Evolutionary conservation across 2,797 vertebrate genomes (phyloP).

Genomic region (Enteromius anoplus): DNA sequence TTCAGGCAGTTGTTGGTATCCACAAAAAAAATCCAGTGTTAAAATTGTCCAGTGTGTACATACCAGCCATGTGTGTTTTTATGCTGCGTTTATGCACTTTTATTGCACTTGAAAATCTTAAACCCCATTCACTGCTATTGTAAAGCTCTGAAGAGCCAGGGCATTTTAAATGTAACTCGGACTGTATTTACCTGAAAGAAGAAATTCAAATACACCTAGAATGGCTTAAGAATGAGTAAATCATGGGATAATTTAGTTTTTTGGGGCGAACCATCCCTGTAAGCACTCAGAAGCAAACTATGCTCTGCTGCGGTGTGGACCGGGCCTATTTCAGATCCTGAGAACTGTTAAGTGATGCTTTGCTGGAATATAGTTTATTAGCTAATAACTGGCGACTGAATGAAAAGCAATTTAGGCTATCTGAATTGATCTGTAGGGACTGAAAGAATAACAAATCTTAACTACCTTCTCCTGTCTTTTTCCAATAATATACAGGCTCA

Average conservation of each 20-base stretch:
- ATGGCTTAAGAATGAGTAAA: background rate
- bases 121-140: background rate
- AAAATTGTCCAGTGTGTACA: background rate
- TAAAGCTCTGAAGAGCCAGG: background rate
- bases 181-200: background rate
- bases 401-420: constrained; percentile 1
- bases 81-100: background rate
- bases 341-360: background rate
- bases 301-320: background rate
- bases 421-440: constrained; percentile 49
- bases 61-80: background rate
- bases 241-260: background rate
- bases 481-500: constrained; percentile 42
- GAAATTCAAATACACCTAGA: background rate
- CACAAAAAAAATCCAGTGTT: no score
- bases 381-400: background rate
- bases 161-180: background rate
- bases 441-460: constrained; percentile 66
- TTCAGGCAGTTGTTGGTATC: no score
- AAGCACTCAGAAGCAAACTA: background rate
- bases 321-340: background rate
- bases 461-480: constrained; percentile 27
- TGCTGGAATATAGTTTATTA: background rate
- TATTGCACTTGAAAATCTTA: background rate
- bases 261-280: background rate